Percentiles rank a stretch among this genome's conserved stretches.
These are phyloP conservation scores for Caenorhabditis remanei DNA, from an alignment of 1,140 invertebrate genomes.

Conservation along the genomic window DNA sequence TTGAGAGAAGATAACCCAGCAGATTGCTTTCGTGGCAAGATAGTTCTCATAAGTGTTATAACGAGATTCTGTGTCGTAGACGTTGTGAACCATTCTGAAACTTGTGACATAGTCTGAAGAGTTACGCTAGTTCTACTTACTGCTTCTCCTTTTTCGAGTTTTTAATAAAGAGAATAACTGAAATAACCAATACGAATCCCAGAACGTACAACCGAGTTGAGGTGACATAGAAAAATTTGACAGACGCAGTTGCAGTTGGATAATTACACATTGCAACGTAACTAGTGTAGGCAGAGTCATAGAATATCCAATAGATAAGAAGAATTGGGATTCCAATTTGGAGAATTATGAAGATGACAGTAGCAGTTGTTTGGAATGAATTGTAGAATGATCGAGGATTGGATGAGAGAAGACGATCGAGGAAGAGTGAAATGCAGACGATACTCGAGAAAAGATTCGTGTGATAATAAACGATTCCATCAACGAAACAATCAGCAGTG, in stretches of 20 bases:
- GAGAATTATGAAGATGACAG: neutral
- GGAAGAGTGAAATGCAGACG: neutral
- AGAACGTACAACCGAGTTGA: neutral
- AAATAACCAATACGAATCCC: neutral
- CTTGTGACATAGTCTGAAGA: neutral
- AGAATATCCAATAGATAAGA: neutral
- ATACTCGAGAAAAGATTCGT: constrained; percentile 11
- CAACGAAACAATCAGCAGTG: neutral
- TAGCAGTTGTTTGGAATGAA: neutral
- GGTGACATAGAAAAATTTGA: neutral
- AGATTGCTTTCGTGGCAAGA: neutral
- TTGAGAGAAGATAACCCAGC: neutral
- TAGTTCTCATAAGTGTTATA: neutral
- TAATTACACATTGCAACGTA: constrained; percentile 28
- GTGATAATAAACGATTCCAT: neutral
- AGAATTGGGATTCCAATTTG: neutral
- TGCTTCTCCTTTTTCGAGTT: neutral
- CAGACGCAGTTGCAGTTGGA: neutral
- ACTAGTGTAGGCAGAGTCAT: neutral
- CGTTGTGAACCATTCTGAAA: neutral
- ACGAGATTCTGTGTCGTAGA: neutral
- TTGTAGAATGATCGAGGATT: neutral
- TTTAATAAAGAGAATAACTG: neutral
- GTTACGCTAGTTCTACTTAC: neutral
- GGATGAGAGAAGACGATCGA: neutral